Percentiles rank a stretch among this genome's conserved stretches.
phyloP scores from a whole-genome alignment of 2,888 invertebrate genomes.

The Allolobophora icterica region DNA sequence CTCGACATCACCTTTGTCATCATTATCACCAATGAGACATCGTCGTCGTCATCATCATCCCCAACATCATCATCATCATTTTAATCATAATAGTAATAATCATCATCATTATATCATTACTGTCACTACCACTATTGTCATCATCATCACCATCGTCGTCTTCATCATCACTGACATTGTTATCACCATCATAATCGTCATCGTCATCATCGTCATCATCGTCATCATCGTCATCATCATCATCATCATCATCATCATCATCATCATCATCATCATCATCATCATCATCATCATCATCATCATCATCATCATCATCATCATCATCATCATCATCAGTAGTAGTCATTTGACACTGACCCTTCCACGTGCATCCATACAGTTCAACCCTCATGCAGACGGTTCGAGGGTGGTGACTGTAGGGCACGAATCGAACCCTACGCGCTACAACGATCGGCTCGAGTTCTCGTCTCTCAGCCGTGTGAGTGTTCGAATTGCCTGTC shows the following conservation, averaged over 20 bases:
- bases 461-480: conserved; percentile 78
- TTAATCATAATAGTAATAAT: background rate
- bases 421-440: conserved; percentile 81
- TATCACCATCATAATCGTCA: conserved; percentile 28
- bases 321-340: background rate
- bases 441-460: conserved; percentile 83
- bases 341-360: conserved; percentile 27
- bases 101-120: background rate
- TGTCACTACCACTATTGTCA: background rate
- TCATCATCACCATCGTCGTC: conserved; percentile 26
- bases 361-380: conserved; percentile 80
- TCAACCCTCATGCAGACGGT: conserved; percentile 89
- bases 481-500: conserved; percentile 83
- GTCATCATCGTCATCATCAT: conserved; percentile 32
- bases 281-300: conserved; percentile 7
- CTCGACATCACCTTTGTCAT: too few relatives aligned
- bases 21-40: too few relatives aligned
- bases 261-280: conserved; percentile 29
- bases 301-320: background rate
- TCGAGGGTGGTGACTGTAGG: conserved; percentile 79
- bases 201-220: conserved; percentile 30
- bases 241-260: conserved; percentile 34
- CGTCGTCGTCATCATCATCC: background rate
- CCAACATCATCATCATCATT: background rate
- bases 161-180: conserved; percentile 14